Conservation (phyloP, 2,113 vertebrate genomes). For the Craseonycteris thonglongyai region DNA sequence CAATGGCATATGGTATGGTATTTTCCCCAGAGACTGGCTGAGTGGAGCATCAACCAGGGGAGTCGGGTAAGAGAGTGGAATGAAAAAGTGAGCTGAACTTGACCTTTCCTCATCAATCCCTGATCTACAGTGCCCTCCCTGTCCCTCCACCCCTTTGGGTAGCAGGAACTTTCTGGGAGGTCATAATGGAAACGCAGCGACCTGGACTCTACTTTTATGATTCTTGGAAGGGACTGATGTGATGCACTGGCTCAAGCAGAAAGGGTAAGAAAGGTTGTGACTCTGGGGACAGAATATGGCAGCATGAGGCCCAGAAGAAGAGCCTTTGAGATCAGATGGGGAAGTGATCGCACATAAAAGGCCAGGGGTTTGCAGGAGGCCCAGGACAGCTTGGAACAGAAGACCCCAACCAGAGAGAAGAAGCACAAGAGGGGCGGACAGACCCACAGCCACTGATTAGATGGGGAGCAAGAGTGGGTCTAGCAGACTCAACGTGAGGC, state of each 20-base stretch:
- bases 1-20: neutral
- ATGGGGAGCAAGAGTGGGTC: neutral
- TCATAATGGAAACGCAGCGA: neutral
- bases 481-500: neutral
- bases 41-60: neutral
- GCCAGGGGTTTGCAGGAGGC: neutral
- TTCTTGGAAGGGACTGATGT: neutral
- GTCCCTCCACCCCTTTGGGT: no score
- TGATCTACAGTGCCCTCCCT: neutral
- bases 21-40: neutral
- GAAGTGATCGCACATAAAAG: neutral
- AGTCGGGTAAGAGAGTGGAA: neutral
- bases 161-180: conserved; percentile 31
- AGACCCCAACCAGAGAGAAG: neutral
- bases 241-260: neutral
- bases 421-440: rapidly evolving
- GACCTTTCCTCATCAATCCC: neutral
- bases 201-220: neutral
- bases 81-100: neutral
- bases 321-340: neutral
- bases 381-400: neutral
- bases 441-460: neutral
- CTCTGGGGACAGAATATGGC: neutral
- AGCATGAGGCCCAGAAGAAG: neutral
- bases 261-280: neutral